Evolutionary conservation across 2,888 invertebrate genomes (phyloP).

Genomic region (Pseudeuparius sepicola): DNA sequence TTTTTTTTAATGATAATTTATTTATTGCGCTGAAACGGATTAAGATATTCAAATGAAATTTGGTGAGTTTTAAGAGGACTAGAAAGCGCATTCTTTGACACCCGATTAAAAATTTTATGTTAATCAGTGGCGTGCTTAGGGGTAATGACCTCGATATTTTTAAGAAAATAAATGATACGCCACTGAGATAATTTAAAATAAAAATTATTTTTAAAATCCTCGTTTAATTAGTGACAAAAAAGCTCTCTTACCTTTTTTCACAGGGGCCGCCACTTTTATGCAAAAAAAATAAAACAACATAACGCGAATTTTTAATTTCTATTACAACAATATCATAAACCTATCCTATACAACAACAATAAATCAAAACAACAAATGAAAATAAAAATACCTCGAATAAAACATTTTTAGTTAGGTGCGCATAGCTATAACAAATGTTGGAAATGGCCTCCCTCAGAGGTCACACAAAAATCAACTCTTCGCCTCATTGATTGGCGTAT

Average conservation of each 20-base stretch:
- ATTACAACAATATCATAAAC: no score
- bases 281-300: background rate
- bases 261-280: no score
- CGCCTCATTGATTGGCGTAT: no score
- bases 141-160: constrained; percentile 2
- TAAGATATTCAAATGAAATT: constrained; percentile 2
- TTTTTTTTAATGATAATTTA: no score
- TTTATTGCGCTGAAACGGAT: constrained; percentile 1
- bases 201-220: constrained; percentile 2
- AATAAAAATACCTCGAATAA: constrained; percentile 1
- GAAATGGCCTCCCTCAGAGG: constrained; percentile 1
- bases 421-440: background rate
- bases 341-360: constrained; percentile 1
- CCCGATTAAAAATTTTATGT: constrained; percentile 1
- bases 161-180: constrained; percentile 1
- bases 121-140: background rate
- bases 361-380: constrained; percentile 3
- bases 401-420: constrained; percentile 2
- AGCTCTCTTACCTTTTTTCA: constrained; percentile 3
- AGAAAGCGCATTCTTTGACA: background rate
- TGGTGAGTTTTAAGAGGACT: constrained; percentile 1
- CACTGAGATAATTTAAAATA: constrained; percentile 2
- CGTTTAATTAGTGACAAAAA: constrained; percentile 1
- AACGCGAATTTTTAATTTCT: background rate
- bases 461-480: no score